phyloP scores from a whole-genome alignment of 2,113 vertebrate genomes.

The Rutilus rutilus region DNA sequence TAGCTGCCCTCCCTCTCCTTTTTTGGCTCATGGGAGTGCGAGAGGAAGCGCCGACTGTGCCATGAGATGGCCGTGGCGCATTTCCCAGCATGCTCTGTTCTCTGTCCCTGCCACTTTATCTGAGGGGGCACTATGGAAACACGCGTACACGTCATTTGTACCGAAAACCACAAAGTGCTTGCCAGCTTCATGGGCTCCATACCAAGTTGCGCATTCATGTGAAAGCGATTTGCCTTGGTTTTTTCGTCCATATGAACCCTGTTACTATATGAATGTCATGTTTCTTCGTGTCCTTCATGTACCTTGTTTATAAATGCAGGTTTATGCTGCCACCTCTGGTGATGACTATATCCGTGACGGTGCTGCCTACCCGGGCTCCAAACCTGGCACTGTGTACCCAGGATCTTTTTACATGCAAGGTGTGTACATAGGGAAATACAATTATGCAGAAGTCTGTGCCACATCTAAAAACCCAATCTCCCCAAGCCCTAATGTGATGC shows the following conservation, averaged over 20 bases:
- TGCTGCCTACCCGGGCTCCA: conserved; percentile 83
- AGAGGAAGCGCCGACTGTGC: conserved; percentile 79
- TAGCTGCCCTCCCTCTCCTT: conserved; percentile 59
- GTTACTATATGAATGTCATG: conserved; percentile 16
- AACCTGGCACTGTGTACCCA: conserved; percentile 87
- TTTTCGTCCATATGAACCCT: conserved; percentile 26
- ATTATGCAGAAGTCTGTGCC: not conserved
- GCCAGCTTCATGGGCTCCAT: conserved; percentile 32
- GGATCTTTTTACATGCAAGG: conserved; percentile 95
- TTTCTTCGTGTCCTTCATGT: conserved; percentile 20
- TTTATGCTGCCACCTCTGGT: conserved; percentile 93
- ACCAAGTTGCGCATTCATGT: conserved; percentile 27
- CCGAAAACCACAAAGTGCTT: conserved; percentile 28
- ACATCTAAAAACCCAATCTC: not conserved
- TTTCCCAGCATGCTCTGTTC: conserved; percentile 79
- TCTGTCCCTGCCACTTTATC: conserved; percentile 65
- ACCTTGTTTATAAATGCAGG: conserved; percentile 74
- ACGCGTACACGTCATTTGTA: conserved; percentile 53
- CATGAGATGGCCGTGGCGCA: conserved; percentile 73
- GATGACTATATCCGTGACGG: conserved; percentile 91
- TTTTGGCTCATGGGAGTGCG: conserved; percentile 73
- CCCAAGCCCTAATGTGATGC: not conserved
- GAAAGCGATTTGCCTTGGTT: not conserved
- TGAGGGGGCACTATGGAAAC: conserved; percentile 60
- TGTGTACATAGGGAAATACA: conserved; percentile 61